Conservation (phyloP, 2,113 vertebrate genomes). For the Mesocricetus auratus region DNA sequence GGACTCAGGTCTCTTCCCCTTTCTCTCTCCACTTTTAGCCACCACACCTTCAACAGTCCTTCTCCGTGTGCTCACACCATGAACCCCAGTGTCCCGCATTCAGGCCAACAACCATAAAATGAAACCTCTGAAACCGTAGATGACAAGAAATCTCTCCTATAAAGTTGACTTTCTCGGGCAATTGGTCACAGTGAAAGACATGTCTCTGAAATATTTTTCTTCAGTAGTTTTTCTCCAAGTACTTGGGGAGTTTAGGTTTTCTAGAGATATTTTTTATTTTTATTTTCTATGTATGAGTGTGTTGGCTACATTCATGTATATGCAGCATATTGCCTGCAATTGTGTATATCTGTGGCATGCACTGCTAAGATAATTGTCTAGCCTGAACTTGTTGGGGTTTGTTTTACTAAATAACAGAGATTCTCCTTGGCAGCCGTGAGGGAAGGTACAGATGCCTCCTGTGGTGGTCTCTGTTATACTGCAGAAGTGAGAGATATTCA, state of each 20-base stretch:
- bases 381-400: not conserved
- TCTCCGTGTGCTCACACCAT: accelerated
- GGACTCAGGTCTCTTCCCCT: not conserved
- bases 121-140: not conserved
- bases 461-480: not conserved
- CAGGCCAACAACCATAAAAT: not conserved
- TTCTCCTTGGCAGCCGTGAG: not conserved
- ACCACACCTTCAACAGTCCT: not conserved
- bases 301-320: not conserved
- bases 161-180: not conserved
- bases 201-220: not conserved
- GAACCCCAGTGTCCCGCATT: too few species aligned
- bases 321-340: not conserved
- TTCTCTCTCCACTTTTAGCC: not conserved
- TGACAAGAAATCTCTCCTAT: not conserved
- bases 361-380: not conserved
- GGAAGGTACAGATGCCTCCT: not conserved
- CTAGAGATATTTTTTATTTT: not conserved
- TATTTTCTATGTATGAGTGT: not conserved
- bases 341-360: not conserved
- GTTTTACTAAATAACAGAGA: not conserved
- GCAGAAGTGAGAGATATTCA: not conserved
- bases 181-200: not conserved
- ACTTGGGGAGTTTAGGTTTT: not conserved
- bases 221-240: too few species aligned